phyloP scores from a whole-genome alignment of 1,140 invertebrate species.

The Branchinecta lindahli region DNA sequence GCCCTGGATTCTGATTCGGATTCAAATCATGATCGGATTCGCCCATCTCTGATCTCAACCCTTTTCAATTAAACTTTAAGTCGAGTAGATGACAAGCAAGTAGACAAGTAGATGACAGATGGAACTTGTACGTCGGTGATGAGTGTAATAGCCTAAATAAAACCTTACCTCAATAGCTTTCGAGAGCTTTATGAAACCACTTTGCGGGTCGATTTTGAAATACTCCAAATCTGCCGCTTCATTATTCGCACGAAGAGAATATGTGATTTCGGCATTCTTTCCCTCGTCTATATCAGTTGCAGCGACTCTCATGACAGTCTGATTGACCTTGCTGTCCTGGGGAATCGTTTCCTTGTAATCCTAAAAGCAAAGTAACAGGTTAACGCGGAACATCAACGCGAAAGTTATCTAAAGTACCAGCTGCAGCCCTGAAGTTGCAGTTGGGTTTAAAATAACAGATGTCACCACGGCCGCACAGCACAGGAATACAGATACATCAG shows the following conservation, averaged over 20 bases:
- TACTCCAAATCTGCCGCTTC: constrained; percentile 41
- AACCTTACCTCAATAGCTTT: constrained; percentile 41
- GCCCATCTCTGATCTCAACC: too few species aligned
- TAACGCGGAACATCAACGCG: neutral
- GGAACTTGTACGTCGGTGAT: too few species aligned
- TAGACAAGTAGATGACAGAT: too few species aligned
- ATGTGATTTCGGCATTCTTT: constrained; percentile 56
- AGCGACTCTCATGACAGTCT: constrained; percentile 67
- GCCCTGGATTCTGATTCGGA: too few species aligned
- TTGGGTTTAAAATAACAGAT: constrained; percentile 1
- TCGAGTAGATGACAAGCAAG: too few species aligned
- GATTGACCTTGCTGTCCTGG: constrained; percentile 46
- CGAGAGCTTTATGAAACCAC: constrained; percentile 58
- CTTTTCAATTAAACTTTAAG: too few species aligned
- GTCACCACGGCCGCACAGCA: constrained; percentile 5
- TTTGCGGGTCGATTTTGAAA: constrained; percentile 56
- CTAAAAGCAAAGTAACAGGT: constrained; percentile 32
- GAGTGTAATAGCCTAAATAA: neutral
- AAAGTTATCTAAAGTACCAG: constrained; percentile 1
- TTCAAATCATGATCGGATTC: too few species aligned
- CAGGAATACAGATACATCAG: too few species aligned
- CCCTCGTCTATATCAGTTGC: constrained; percentile 76
- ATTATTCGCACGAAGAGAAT: constrained; percentile 24
- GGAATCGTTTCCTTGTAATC: constrained; percentile 55
- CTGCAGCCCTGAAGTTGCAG: neutral